A percentile compares a stretch with the other conserved stretches of the same genome.
Evolutionary conservation across 1,140 invertebrate species (phyloP).

Genomic region (Amyelois transitella): DNA sequence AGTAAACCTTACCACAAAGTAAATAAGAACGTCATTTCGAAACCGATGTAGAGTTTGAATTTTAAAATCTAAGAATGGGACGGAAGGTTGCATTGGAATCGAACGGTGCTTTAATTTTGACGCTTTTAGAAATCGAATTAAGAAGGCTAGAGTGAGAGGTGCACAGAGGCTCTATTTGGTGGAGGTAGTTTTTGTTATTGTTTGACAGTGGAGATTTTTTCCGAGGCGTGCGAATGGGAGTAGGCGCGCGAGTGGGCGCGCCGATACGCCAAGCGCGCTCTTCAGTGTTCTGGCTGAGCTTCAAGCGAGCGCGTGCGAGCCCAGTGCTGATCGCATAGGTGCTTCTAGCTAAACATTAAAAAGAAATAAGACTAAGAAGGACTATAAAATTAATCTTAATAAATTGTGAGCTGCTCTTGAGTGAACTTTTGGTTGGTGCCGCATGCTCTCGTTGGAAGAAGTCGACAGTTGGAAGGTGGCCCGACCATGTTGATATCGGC

Average conservation of each 20-base stretch:
- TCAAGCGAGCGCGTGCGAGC: constrained; percentile 64
- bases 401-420: constrained; percentile 31
- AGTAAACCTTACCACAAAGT: constrained; percentile 14
- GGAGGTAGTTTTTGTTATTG: constrained; percentile 70
- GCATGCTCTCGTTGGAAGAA: constrained; percentile 35
- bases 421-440: constrained; percentile 51
- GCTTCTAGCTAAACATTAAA: constrained; percentile 12
- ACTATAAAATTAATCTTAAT: not conserved
- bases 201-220: constrained; percentile 66
- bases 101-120: constrained; percentile 65
- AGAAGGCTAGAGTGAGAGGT: constrained; percentile 70
- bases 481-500: constrained; percentile 72
- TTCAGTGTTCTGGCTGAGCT: constrained; percentile 73
- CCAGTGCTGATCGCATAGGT: constrained; percentile 38
- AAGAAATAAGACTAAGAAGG: not conserved
- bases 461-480: constrained; percentile 35
- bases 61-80: constrained; percentile 46
- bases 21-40: constrained; percentile 12
- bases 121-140: constrained; percentile 73
- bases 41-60: constrained; percentile 12
- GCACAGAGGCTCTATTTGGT: constrained; percentile 49
- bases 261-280: constrained; percentile 65
- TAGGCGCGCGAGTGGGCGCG: constrained; percentile 69
- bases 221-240: constrained; percentile 71
- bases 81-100: constrained; percentile 66